These are phyloP conservation scores for Serinus canaria DNA, from an alignment of 2,113 vertebrate genomes.

Conservation along the genomic window DNA sequence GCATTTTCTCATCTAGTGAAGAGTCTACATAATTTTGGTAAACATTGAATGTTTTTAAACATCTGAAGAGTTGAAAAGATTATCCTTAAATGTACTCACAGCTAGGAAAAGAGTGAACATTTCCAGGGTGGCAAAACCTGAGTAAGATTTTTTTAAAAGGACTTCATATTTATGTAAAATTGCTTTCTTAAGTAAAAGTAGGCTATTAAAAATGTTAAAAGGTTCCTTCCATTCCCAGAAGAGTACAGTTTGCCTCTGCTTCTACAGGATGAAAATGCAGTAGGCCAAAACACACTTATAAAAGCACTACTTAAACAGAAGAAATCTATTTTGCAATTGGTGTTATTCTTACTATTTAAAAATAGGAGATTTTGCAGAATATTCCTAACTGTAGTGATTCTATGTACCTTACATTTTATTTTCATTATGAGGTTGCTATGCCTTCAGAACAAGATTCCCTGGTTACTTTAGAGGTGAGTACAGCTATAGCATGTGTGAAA, in stretches of 20 bases:
- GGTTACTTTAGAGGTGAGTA: background rate
- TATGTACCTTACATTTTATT: background rate
- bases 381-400: background rate
- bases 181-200: background rate
- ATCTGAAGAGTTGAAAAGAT: background rate
- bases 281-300: background rate
- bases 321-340: background rate
- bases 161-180: background rate
- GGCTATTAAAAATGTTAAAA: background rate
- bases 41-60: background rate
- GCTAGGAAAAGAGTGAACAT: background rate
- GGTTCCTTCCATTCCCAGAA: background rate
- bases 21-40: background rate
- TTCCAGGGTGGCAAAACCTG: background rate
- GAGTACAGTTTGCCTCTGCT: background rate
- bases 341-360: background rate
- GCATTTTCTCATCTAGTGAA: background rate
- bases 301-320: background rate
- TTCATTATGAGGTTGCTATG: background rate
- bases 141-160: background rate
- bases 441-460: background rate
- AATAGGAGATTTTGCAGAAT: background rate
- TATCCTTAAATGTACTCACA: background rate
- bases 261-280: background rate
- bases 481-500: background rate